Percentiles rank a stretch among this genome's conserved stretches.
These are phyloP conservation scores for Danio kyathit DNA, from an alignment of 2,797 vertebrate genomes.

Conservation along the genomic window DNA sequence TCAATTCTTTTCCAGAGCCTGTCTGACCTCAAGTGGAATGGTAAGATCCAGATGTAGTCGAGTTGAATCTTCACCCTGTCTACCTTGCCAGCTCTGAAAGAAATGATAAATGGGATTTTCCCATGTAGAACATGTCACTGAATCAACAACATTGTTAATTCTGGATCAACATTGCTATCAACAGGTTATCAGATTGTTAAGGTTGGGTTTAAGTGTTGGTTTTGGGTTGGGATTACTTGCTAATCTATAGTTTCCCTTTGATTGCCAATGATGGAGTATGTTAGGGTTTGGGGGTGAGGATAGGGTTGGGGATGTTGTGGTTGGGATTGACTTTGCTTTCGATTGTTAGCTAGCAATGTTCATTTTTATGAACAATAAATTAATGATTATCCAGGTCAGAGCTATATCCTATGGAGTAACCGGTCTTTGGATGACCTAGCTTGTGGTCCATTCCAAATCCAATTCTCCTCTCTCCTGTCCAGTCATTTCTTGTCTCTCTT, in stretches of 20 bases:
- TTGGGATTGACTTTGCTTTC: not conserved
- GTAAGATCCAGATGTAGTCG: conserved; percentile 71
- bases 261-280: not conserved
- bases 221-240: not conserved
- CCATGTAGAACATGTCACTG: not conserved
- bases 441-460: not conserved
- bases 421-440: not conserved
- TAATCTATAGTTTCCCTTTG: not conserved
- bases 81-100: not conserved
- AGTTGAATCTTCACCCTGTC: not conserved
- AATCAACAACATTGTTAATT: conserved; percentile 3
- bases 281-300: too few relatives aligned
- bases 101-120: not conserved
- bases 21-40: conserved; percentile 91
- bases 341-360: not conserved
- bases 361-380: not conserved
- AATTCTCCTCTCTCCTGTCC: too few relatives aligned
- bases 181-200: not conserved
- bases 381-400: not conserved
- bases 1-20: conserved; percentile 91
- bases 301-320: not conserved
- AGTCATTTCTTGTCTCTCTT: not conserved
- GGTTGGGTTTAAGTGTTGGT: not conserved
- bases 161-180: not conserved
- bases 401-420: not conserved